phyloP scores from a whole-genome alignment of 2,888 invertebrate species.

The Drosophila barbarae region DNA sequence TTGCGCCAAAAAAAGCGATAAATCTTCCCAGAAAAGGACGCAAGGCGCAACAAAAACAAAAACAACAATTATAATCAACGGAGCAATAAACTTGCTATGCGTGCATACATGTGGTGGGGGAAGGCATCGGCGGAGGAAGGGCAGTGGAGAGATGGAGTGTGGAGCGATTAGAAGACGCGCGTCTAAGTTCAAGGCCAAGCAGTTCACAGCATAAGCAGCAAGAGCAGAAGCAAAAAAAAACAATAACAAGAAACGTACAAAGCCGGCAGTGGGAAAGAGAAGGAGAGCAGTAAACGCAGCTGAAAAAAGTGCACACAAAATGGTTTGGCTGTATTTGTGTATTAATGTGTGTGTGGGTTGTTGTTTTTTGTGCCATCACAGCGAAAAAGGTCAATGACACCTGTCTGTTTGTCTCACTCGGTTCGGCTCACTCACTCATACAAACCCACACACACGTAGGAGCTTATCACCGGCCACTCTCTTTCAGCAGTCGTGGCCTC shows the following conservation, averaged over 20 bases:
- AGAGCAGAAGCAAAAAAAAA: conserved; percentile 19
- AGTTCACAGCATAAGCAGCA: conserved; percentile 48
- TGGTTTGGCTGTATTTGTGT: conserved; percentile 13
- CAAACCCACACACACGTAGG: conserved; percentile 14
- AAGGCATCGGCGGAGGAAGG: not conserved
- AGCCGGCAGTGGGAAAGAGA: conserved; percentile 13
- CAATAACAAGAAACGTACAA: conserved; percentile 18
- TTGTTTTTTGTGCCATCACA: conserved; percentile 54
- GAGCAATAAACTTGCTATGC: conserved; percentile 19
- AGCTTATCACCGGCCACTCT: conserved; percentile 54
- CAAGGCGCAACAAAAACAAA: conserved; percentile 5
- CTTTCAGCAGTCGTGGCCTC: conserved; percentile 44
- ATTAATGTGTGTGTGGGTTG: conserved; percentile 9
- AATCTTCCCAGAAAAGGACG: not conserved
- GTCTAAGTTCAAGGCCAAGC: conserved; percentile 71
- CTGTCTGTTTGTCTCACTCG: conserved; percentile 68
- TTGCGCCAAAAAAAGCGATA: not conserved
- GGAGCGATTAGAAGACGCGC: conserved; percentile 63
- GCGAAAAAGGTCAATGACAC: conserved; percentile 73
- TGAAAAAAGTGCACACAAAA: conserved; percentile 46
- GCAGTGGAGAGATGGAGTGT: conserved; percentile 9
- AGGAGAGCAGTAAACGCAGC: conserved; percentile 49
- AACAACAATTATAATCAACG: conserved; percentile 12
- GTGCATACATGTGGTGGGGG: conserved; percentile 25
- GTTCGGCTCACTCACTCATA: conserved; percentile 47